Percentiles rank a stretch among this genome's conserved stretches.
phyloP scores from a whole-genome alignment of 2,113 vertebrate species.

The Sturnus vulgaris region DNA sequence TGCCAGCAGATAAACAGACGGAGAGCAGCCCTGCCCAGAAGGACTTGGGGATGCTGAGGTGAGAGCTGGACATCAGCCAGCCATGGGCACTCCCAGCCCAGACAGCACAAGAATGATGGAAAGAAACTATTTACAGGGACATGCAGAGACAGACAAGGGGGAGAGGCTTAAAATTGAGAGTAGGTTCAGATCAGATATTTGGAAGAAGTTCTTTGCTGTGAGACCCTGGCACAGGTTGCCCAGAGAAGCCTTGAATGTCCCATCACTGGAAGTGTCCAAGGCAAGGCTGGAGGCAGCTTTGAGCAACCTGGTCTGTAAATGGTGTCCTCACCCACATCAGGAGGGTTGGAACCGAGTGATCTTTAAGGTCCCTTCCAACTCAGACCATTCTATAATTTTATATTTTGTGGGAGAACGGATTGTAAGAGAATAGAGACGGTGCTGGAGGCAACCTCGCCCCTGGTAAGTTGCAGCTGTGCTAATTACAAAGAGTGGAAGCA shows the following conservation, averaged over 20 bases:
- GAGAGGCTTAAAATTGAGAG: background rate
- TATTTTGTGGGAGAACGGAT: no score
- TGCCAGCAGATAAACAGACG: accelerated
- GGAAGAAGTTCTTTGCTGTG: background rate
- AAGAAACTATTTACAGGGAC: background rate
- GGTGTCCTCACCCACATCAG: background rate
- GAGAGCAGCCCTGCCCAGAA: background rate
- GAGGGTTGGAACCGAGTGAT: accelerated
- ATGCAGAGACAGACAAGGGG: background rate
- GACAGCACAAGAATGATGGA: background rate
- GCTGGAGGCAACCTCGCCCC: no score
- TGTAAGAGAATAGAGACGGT: no score
- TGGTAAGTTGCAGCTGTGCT: no score
- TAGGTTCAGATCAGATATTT: background rate
- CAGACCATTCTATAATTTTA: background rate
- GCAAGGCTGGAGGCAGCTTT: background rate
- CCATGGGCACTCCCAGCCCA: background rate
- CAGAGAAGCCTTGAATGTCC: background rate
- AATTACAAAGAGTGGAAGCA: no score
- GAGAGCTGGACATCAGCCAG: background rate
- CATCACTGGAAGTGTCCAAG: background rate
- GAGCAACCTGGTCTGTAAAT: background rate
- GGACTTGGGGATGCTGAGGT: background rate
- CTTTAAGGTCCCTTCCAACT: background rate
- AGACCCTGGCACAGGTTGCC: accelerated